Evolutionary conservation across 30 jellyfish, hydroid and myxozoan genomes (phyloP), one percentile per base, ranked within the genome.

Genomic region (Aurelia aurita complex sp. Pacific): DNA sequence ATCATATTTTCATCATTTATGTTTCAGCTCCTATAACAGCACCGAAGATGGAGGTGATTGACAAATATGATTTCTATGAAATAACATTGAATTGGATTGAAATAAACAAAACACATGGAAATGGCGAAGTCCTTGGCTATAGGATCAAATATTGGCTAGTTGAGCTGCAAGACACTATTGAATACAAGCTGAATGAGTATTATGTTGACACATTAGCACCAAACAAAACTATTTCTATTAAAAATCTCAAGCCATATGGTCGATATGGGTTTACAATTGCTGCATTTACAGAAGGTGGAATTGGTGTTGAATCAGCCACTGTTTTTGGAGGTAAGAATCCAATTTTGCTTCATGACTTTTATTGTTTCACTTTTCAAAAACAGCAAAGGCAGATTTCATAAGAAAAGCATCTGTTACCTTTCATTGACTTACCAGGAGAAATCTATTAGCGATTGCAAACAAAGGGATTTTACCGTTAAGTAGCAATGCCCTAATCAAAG

Each of bases 61-160:
- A 82, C 52, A 70, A 40, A 79, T 34, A 50, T 53, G 85, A 40
- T 15, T 82, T 82, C 73, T 50, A 82, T 14, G 80, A 82, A 62
- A 63, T 61, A 8, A 5, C 63, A 69, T 29, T 82, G 50, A 82
- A 46, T 3, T 82, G 91, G 91, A 50, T 16, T 33, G 74, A 17
- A 5, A 82, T 82, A 4, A 82, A 51, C 77, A 43, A 72, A 61
- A 70, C 67, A 13, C 60, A 76, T 15, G 85, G 85, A 5, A 69
- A 67, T 68, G 91, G 91, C 5, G 91, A 82, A 71, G 91, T 82
- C 11, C 77, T 82, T 11, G 91, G 91, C 14, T 82, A 82, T 29
- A 38, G 72, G 33, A 82, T 82, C 14, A 68, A 59, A 33, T 82
- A 82, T 64, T 69, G 79, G 85, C 64, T 64, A 18, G 43, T 68